A percentile compares a stretch with the other conserved stretches of the same genome.
phyloP scores from a whole-genome alignment of 2,797 vertebrate species.

The Petrocephalus sullivani region DNA sequence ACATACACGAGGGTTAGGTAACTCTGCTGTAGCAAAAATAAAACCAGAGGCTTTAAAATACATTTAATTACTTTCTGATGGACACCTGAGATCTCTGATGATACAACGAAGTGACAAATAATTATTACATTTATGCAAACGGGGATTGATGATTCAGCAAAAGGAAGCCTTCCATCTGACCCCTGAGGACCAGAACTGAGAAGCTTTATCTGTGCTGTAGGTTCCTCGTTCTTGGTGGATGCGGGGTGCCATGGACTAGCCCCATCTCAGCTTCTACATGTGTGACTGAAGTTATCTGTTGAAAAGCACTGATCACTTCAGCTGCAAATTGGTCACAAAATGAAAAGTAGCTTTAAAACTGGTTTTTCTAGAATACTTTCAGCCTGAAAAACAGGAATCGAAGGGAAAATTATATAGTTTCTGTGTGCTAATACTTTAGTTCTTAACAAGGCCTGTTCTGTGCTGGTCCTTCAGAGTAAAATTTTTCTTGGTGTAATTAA shows the following conservation, averaged over 20 bases:
- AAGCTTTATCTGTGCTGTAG: background rate
- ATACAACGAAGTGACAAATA: background rate
- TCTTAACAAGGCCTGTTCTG: background rate
- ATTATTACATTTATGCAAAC: background rate
- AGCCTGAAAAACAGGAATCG: background rate
- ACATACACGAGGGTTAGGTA: constrained; percentile 5
- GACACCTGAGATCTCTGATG: background rate
- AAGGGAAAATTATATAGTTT: background rate
- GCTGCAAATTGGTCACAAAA: background rate
- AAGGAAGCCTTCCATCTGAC: background rate
- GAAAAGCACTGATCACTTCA: background rate
- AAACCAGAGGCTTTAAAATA: background rate
- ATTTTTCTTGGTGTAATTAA: background rate
- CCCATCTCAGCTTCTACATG: background rate
- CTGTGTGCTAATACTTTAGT: background rate
- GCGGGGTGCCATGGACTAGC: background rate
- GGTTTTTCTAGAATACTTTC: background rate
- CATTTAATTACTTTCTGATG: background rate
- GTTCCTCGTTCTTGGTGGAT: background rate
- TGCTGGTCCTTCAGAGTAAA: background rate
- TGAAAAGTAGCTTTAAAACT: background rate
- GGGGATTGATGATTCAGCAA: background rate
- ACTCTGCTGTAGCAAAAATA: background rate
- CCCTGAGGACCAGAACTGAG: background rate
- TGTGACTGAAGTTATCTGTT: background rate